A percentile compares a stretch with the other conserved stretches of the same genome.
Conservation (phyloP, 2,888 invertebrate species). For the Drosophila algonquin region DNA sequence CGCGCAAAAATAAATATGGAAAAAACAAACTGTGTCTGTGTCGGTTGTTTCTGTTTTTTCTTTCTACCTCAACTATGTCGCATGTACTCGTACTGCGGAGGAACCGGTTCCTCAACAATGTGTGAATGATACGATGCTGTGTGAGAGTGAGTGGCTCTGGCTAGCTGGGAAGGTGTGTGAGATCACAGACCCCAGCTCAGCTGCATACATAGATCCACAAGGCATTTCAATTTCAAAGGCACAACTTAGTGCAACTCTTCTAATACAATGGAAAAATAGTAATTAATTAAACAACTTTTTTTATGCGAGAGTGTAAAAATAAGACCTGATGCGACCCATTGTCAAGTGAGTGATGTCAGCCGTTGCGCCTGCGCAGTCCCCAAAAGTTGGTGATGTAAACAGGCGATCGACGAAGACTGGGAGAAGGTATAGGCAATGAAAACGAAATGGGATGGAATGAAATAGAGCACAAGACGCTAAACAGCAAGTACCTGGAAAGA, state of each 20-base stretch:
- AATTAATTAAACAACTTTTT: conserved; percentile 57
- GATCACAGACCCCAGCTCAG: conserved; percentile 39
- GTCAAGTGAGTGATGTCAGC: conserved; percentile 52
- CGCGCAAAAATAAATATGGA: conserved; percentile 44
- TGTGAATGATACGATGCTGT: conserved; percentile 65
- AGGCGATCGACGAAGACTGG: conserved; percentile 23
- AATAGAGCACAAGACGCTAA: conserved; percentile 7
- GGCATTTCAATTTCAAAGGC: conserved; percentile 64
- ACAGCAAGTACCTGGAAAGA: conserved; percentile 11
- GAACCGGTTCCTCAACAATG: conserved; percentile 61
- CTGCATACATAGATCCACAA: conserved; percentile 24
- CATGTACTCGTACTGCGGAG: conserved; percentile 47
- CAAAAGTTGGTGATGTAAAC: conserved; percentile 63
- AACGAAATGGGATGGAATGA: conserved; percentile 24
- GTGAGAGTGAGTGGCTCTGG: conserved; percentile 17
- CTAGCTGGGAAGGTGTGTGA: conserved; percentile 11
- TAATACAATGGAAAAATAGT: conserved; percentile 56
- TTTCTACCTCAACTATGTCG: conserved; percentile 63
- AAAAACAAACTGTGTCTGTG: conserved; percentile 23
- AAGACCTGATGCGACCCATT: conserved; percentile 10
- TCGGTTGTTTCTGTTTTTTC: conserved; percentile 45
- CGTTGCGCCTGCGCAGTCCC: conserved; percentile 62
- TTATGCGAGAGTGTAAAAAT: conserved; percentile 16
- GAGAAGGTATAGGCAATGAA: conserved; percentile 37
- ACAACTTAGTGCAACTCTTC: conserved; percentile 43